Evolutionary conservation across 1,140 invertebrate species (phyloP).

Genomic region (Diachasmimorpha longicaudata): DNA sequence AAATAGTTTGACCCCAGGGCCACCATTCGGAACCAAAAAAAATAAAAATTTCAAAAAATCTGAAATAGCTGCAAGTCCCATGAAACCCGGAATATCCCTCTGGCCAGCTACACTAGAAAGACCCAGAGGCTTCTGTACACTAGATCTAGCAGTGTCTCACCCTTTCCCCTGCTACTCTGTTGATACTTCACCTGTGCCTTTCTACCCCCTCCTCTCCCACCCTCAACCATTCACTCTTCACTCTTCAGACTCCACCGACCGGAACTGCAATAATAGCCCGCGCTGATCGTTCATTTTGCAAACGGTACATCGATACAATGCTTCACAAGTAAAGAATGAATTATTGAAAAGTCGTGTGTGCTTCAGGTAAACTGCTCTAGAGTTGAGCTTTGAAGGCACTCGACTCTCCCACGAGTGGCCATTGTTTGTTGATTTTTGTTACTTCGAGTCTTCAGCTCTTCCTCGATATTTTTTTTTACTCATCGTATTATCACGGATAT

Average conservation of each 20-base stretch:
- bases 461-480: background rate
- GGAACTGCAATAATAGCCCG: background rate
- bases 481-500: background rate
- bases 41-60: too few relatives aligned
- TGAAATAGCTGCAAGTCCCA: background rate
- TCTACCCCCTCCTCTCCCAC: background rate
- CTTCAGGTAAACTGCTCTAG: background rate
- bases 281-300: slow-evolving; percentile 12
- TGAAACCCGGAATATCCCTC: background rate
- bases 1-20: too few relatives aligned
- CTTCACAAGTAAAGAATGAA: background rate
- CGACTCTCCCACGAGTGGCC: background rate
- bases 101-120: background rate
- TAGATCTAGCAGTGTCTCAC: background rate
- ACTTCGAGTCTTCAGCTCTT: background rate
- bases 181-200: slow-evolving; percentile 21
- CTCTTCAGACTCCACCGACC: slow-evolving; percentile 6
- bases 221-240: background rate
- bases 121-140: background rate
- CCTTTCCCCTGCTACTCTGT: slow-evolving; percentile 22
- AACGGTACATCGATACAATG: slow-evolving; percentile 21
- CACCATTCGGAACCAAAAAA: too few relatives aligned
- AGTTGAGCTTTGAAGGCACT: background rate
- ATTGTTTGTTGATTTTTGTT: background rate
- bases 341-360: slow-evolving; percentile 20